phyloP scores from a whole-genome alignment of 1,140 invertebrate species.

The Procambarus virginalis region DNA sequence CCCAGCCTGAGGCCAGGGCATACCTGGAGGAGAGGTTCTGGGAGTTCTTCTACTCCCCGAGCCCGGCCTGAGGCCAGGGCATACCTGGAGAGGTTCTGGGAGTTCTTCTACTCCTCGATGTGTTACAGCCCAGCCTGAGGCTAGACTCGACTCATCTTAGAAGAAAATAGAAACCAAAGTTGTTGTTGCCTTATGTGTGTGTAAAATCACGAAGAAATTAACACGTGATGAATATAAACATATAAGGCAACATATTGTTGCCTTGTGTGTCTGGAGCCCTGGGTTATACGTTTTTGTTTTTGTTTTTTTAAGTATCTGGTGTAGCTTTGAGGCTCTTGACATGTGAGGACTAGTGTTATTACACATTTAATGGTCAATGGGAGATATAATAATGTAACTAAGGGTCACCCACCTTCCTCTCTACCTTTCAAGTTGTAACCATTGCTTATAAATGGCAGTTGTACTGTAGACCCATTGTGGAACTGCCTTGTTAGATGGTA shows the following conservation, averaged over 20 bases:
- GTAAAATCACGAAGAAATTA: no score
- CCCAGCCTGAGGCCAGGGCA: no score
- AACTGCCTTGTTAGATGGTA: slow-evolving; percentile 41
- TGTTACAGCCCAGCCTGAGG: not conserved
- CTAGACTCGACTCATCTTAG: no score
- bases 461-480: slow-evolving; percentile 25
- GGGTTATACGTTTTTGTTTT: slow-evolving; percentile 43
- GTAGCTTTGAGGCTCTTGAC: not conserved
- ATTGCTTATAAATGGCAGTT: slow-evolving; percentile 22
- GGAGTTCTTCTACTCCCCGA: no score
- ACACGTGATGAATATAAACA: no score
- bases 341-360: slow-evolving; percentile 6
- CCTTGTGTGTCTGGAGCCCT: not conserved
- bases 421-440: slow-evolving; percentile 21
- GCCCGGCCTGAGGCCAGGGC: no score
- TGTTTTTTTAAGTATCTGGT: slow-evolving; percentile 14
- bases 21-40: no score
- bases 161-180: slow-evolving; percentile 45
- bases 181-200: slow-evolving; percentile 14
- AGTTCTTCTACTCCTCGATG: no score
- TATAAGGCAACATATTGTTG: slow-evolving; percentile 13
- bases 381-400: slow-evolving; percentile 21
- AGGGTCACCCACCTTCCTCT: slow-evolving; percentile 30
- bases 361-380: slow-evolving; percentile 17
- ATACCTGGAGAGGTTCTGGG: no score